Evolutionary conservation across 2,888 invertebrate species (phyloP).

Genomic region (Oxyscelio sp.): DNA sequence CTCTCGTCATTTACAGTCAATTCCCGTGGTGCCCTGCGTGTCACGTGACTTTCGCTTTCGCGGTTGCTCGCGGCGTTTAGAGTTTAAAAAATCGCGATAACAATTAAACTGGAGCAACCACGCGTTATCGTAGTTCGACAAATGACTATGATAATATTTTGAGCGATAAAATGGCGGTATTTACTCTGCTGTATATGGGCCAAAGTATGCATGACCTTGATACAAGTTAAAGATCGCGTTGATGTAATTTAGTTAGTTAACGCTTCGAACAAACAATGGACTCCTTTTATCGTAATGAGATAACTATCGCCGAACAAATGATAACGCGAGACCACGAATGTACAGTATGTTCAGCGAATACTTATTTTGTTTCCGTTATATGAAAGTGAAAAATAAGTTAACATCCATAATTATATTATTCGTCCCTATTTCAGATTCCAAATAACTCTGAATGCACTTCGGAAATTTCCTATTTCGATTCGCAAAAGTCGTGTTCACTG

Average conservation of each 20-base stretch:
- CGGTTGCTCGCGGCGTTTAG: conserved; percentile 30
- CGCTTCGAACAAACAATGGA: conserved; percentile 43
- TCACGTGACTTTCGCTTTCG: conserved; percentile 66
- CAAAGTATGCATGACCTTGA: conserved; percentile 68
- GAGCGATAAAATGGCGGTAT: conserved; percentile 36
- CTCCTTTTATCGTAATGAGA: conserved; percentile 17
- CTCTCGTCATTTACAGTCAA: conserved; percentile 45
- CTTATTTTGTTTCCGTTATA: too few relatives aligned
- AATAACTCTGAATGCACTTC: too few relatives aligned
- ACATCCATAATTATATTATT: too few relatives aligned
- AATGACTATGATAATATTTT: conserved; percentile 37
- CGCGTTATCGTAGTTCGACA: conserved; percentile 39
- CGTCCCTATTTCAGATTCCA: too few relatives aligned
- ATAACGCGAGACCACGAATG: conserved; percentile 29
- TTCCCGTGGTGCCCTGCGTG: conserved; percentile 28
- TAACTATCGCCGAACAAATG: conserved; percentile 35
- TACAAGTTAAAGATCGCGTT: conserved; percentile 51
- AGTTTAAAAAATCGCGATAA: conserved; percentile 58
- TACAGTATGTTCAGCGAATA: too few relatives aligned
- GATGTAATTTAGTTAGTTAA: conserved; percentile 60
- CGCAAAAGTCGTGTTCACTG: too few relatives aligned
- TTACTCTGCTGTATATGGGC: conserved; percentile 58
- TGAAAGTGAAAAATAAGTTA: too few relatives aligned
- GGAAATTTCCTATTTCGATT: too few relatives aligned
- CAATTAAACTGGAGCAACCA: conserved; percentile 47